phyloP scores from a whole-genome alignment of 2,113 vertebrate genomes.

The Petroica traversi region DNA sequence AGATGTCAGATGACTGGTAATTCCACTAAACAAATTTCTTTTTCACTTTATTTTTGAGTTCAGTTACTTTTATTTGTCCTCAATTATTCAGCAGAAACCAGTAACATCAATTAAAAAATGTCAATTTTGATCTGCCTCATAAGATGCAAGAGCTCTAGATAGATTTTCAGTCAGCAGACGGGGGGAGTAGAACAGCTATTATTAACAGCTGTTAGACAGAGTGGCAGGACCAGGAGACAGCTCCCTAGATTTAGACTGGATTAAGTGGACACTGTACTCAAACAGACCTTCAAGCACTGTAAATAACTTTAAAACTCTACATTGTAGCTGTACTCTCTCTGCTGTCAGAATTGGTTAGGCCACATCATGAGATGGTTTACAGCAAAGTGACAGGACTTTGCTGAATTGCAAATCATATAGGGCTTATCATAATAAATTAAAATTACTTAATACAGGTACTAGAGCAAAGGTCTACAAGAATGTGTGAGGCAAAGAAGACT shows the following conservation, averaged over 20 bases:
- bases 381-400: slow-evolving; percentile 63
- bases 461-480: background rate
- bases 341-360: slow-evolving; percentile 62
- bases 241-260: slow-evolving; percentile 40
- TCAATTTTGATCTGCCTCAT: slow-evolving; percentile 67
- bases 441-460: slow-evolving; percentile 9
- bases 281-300: slow-evolving; percentile 40
- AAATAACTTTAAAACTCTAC: slow-evolving; percentile 64
- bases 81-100: slow-evolving; percentile 55
- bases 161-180: slow-evolving; percentile 57
- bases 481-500: background rate
- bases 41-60: slow-evolving; percentile 18
- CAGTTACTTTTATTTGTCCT: slow-evolving; percentile 64
- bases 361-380: slow-evolving; percentile 5
- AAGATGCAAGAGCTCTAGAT: slow-evolving; percentile 59
- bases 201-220: slow-evolving; percentile 65
- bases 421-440: slow-evolving; percentile 46
- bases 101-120: slow-evolving; percentile 69
- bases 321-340: slow-evolving; percentile 24
- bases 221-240: slow-evolving; percentile 36
- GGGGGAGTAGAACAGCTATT: slow-evolving; percentile 56
- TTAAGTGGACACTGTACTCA: slow-evolving; percentile 53
- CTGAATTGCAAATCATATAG: background rate
- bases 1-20: slow-evolving; percentile 2
- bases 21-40: slow-evolving; percentile 24